Evolutionary conservation across 2,113 vertebrate species (phyloP), one percentile per base, ranked within the genome.

Genomic region (Chaetodon auriga): DNA sequence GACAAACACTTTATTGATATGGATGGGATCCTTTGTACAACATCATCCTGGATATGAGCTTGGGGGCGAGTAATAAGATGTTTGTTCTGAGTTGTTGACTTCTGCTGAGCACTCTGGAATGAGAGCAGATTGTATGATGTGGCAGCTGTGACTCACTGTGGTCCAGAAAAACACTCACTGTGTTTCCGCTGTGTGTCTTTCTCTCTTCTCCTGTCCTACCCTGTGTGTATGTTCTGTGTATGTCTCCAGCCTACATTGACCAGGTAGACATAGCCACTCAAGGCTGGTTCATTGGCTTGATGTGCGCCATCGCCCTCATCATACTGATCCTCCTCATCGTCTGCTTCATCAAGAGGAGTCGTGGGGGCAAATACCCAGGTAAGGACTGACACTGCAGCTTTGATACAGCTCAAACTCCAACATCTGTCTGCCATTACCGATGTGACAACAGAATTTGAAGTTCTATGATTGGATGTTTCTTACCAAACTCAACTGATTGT

Each of bases 261-360:
- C 97, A 97, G 16, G 96, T 96, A 0, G 97, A 99, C 95, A 98
- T 99, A 12, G 97, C 98, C 66, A 99, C 98, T 3, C 98, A 99
- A 89, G 98, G 98, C 92, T 99, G 98, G 98, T 99, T 99, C 95
- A 99, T 99, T 5, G 98, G 98, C 78, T 92, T 99, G 81, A 99
- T 99, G 98, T 99, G 98, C 21, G 98, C 98, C 88, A 96, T 99
- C 0, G 98, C 98, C 54, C 97, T 99, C 15, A 96, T 99, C 64
- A 97, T 99, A 23, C 96, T 99, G 19, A 99, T 99, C 88, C 95
- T 99, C n/a, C 93, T 99, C 88, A 99, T 99, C 1, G 98, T 99
- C 78, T 99, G 98, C 91, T 99, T 99, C 95, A 99, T 99, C 92
- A 99, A 99, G 95, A 96, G 98, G 90, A 99, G 98, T 87, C 95